Conservation (phyloP, 2,888 invertebrate genomes). For the Drosophila antonietae region DNA sequence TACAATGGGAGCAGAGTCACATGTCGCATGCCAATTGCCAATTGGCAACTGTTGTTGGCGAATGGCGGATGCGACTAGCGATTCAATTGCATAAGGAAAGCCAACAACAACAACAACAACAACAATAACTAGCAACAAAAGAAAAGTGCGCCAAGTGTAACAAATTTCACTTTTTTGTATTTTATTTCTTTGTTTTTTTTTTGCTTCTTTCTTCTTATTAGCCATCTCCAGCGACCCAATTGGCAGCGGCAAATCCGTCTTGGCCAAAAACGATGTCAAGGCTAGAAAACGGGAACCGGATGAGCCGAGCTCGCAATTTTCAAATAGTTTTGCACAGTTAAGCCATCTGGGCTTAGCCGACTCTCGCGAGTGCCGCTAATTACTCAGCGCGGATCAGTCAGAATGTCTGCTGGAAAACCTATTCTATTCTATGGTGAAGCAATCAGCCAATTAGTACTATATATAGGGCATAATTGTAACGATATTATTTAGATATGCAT, state of each 20-base stretch:
- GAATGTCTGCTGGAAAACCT: background rate
- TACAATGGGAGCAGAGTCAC: conserved; percentile 64
- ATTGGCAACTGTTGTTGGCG: conserved; percentile 36
- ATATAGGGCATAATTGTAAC: background rate
- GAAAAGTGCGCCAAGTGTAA: conserved; percentile 56
- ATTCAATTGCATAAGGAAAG: conserved; percentile 72
- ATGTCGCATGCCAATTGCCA: conserved; percentile 61
- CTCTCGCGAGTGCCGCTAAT: background rate
- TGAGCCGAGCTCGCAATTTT: conserved; percentile 3
- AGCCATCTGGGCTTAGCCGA: background rate
- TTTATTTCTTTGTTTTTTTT: background rate
- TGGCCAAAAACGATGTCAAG: conserved; percentile 68
- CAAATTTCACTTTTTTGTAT: conserved; percentile 77
- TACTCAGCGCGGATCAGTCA: background rate
- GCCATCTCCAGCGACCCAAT: conserved; percentile 58
- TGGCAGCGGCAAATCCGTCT: conserved; percentile 65
- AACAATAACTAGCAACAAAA: conserved; percentile 8
- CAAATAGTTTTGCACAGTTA: background rate
- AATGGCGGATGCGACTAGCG: conserved; percentile 70
- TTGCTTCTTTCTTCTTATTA: conserved; percentile 10
- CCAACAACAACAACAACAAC: conserved; percentile 11
- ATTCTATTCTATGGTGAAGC: background rate
- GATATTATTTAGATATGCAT: conserved; percentile 1
- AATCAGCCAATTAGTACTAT: background rate
- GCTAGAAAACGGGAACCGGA: conserved; percentile 60